Evolutionary conservation across 2,113 vertebrate genomes (phyloP), one percentile per base, ranked within the genome.

Genomic region (Cricetomys ansorgei): DNA sequence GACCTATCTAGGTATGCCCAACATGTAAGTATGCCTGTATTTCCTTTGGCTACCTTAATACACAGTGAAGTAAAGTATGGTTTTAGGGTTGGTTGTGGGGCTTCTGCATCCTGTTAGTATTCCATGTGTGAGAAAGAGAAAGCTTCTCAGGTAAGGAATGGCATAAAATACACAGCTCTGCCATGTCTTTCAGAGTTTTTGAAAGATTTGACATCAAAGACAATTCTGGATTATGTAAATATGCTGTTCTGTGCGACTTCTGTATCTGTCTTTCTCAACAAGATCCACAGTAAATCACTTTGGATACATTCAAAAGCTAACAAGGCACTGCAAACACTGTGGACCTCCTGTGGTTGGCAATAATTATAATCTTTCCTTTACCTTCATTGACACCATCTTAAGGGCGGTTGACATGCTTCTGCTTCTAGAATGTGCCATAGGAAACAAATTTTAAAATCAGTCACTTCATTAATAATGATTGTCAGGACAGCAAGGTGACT

Each of bases 211-310:
- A 2, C 53, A 86, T 65, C 67, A 87, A 73, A 76, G 65, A 57
- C 43, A 77, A 17, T 50, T 85, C 40, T 84, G 50, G 43, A 15
- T 89, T 72, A 79, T 27, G 21, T 7, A 57, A 91, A 27, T 72
- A 45, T 59, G 89, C 70, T 64, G 73, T 43, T 57, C 43, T 89
- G 67, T 57, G 16, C 48, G 75, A n/a, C 64, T 76, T 94, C 84
- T 73, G 89, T 70, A 43, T 84, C n/a, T 90, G 50, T 34, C 55
- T 94, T 77, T 92, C 64, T 70, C 69, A 79, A 81, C 81, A 73
- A 69, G 67, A 62, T 67, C 79, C 81, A 53, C 3, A n/a, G 23
- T 27, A 45, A 84, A 43, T 23, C 21, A 75, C 80, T 94, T n/a
- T 17, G 45, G 53, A 67, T 76, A 62, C 93, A 13, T 88, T 88